phyloP scores from a whole-genome alignment of 2,888 invertebrate species.

The Saturnia pavonia region DNA sequence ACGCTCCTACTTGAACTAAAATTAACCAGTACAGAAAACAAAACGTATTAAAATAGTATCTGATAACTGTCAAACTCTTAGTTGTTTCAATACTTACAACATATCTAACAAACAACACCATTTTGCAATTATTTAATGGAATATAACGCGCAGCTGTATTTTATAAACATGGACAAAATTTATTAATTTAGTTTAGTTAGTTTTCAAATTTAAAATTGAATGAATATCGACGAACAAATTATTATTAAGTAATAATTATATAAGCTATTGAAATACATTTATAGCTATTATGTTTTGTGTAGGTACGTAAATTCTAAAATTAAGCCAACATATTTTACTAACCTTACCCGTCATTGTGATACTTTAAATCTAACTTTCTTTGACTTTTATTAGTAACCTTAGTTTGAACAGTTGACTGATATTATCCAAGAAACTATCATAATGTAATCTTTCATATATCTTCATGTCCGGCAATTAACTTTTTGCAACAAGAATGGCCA shows the following conservation, averaged over 20 bases:
- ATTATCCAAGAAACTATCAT: neutral
- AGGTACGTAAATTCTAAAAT: neutral
- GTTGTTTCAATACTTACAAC: neutral
- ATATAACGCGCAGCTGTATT: neutral
- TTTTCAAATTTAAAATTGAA: no score
- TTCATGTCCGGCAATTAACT: neutral
- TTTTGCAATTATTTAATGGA: neutral
- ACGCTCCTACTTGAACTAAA: conserved; percentile 15
- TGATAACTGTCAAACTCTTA: neutral
- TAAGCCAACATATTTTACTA: neutral
- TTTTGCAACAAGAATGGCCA: neutral
- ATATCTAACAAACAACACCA: neutral
- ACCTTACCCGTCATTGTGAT: neutral
- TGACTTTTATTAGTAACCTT: neutral
- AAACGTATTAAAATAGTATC: neutral
- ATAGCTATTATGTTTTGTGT: neutral
- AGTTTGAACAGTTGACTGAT: neutral
- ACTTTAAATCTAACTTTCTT: neutral
- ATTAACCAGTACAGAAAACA: conserved; percentile 18
- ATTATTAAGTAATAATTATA: neutral
- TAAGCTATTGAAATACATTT: neutral
- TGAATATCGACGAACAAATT: neutral
- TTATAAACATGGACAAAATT: neutral
- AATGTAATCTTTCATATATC: neutral
- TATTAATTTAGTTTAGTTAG: no score